phyloP scores from a whole-genome alignment of 2,113 vertebrate species.

The Rhynchopsitta pachyrhyncha region DNA sequence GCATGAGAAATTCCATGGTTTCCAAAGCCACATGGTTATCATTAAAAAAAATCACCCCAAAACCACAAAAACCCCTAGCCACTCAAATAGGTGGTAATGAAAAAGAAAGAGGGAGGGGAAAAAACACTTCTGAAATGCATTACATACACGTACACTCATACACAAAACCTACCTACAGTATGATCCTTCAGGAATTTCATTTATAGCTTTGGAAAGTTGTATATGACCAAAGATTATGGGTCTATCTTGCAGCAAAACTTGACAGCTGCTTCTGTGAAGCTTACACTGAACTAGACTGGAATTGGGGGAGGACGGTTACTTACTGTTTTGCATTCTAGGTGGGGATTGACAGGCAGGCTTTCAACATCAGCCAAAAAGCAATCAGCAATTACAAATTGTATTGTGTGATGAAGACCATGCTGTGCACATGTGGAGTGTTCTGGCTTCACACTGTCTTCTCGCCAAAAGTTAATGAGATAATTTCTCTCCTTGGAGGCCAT shows the following conservation, averaged over 20 bases:
- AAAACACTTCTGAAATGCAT: not conserved
- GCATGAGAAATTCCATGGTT: not conserved
- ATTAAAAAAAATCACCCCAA: not conserved
- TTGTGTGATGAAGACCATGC: not conserved
- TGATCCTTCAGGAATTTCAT: not conserved
- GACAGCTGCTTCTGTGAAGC: not conserved
- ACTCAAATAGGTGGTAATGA: not conserved
- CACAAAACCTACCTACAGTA: not conserved
- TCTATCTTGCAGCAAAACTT: not conserved
- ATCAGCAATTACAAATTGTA: not conserved
- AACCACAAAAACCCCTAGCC: not conserved
- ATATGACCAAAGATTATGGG: not conserved
- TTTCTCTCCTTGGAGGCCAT: not conserved
- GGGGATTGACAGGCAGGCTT: not conserved
- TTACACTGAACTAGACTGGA: not conserved
- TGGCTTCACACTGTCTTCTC: not conserved
- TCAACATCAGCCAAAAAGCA: constrained; percentile 14
- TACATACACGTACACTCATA: not conserved
- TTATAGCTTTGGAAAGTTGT: not conserved
- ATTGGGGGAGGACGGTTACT: not conserved
- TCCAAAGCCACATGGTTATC: not conserved
- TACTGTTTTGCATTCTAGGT: not conserved
- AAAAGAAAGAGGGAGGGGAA: not conserved
- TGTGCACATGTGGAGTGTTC: not conserved
- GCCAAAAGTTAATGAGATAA: not conserved